Percentiles rank a stretch among this genome's conserved stretches.
phyloP scores from a whole-genome alignment of 1,140 invertebrate species.

The Manduca sexta region DNA sequence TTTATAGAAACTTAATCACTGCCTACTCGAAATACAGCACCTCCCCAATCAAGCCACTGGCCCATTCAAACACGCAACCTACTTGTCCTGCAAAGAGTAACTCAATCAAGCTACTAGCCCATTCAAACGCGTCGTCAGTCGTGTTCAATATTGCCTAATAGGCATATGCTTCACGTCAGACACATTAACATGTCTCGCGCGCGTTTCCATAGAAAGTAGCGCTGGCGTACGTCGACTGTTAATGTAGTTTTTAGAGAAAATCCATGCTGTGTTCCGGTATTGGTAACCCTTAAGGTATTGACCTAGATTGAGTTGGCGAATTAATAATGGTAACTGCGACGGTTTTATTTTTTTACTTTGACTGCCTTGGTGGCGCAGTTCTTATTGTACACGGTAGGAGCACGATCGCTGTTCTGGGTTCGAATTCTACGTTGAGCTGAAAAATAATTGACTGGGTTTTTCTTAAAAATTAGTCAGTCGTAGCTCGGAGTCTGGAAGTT shows the following conservation, averaged over 20 bases:
- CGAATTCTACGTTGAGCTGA: no score
- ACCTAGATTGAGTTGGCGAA: no score
- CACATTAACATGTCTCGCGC: slow-evolving; percentile 26
- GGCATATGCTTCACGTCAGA: slow-evolving; percentile 19
- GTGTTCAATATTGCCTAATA: slow-evolving; percentile 37
- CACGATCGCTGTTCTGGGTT: neutral
- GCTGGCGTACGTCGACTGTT: slow-evolving; percentile 33
- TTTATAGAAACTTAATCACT: no score
- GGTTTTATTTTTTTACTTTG: no score
- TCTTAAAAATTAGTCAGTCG: no score
- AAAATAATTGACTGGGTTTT: no score
- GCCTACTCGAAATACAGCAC: no score
- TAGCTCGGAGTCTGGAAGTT: no score
- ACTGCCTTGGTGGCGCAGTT: neutral
- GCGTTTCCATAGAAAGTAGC: slow-evolving; percentile 43
- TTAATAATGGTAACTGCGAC: neutral
- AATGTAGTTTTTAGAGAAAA: slow-evolving; percentile 48
- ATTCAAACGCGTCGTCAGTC: neutral
- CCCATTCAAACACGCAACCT: no score
- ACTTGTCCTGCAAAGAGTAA: no score
- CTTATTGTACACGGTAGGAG: neutral
- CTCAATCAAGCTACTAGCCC: neutral
- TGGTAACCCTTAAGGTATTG: slow-evolving; percentile 4
- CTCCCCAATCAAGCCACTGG: no score
- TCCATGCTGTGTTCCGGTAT: slow-evolving; percentile 27